phyloP scores from a whole-genome alignment of 2,113 vertebrate genomes.

The Plecotus auritus region DNA sequence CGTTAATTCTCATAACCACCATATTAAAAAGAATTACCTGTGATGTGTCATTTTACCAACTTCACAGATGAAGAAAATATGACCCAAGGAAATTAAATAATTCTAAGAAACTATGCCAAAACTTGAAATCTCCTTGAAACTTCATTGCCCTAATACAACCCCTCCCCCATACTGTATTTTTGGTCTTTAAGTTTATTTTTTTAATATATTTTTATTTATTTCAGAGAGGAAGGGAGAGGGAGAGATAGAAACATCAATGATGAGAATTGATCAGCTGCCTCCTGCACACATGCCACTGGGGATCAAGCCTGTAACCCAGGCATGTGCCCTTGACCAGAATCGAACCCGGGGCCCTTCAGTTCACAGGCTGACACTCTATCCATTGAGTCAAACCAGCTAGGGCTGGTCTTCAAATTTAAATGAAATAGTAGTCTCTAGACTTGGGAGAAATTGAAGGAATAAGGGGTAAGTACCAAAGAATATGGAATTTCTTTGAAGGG shows the following conservation, averaged over 20 bases:
- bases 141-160: neutral
- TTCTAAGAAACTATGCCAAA: neutral
- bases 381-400: too few species aligned
- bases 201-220: too few species aligned
- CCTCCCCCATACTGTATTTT: neutral
- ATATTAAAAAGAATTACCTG: neutral
- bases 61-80: conserved; percentile 6
- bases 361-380: too few species aligned
- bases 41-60: neutral
- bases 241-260: too few species aligned
- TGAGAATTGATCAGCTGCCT: too few species aligned
- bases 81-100: neutral
- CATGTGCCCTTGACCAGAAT: too few species aligned
- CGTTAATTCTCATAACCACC: neutral
- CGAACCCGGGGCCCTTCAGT: too few species aligned
- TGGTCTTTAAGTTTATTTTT: neutral
- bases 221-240: too few species aligned
- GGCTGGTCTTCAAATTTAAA: neutral
- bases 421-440: neutral
- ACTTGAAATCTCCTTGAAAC: neutral
- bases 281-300: too few species aligned
- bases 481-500: neutral
- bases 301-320: too few species aligned
- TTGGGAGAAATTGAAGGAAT: neutral
- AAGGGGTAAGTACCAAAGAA: neutral